Evolutionary conservation across 1,140 invertebrate species (phyloP).

Genomic region (Odontomachus brunneus): DNA sequence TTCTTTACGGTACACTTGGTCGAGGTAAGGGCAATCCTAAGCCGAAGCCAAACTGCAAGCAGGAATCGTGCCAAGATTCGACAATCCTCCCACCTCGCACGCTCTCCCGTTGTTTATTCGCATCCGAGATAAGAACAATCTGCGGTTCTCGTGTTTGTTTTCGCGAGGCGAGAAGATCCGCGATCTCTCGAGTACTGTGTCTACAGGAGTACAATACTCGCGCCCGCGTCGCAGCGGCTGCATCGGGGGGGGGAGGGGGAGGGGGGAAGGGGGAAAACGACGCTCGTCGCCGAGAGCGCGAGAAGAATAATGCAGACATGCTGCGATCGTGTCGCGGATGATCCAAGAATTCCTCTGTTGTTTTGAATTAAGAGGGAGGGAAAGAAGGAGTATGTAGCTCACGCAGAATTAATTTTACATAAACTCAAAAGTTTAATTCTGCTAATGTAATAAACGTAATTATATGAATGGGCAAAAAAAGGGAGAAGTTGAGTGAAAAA

Average conservation of each 20-base stretch:
- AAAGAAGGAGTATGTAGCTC: background rate
- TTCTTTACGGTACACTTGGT: constrained; percentile 55
- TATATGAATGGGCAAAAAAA: background rate
- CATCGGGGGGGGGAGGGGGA: too few relatives aligned
- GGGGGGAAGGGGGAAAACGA: background rate
- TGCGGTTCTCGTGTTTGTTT: constrained; percentile 64
- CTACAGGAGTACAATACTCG: constrained; percentile 42
- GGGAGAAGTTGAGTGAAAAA: too few relatives aligned
- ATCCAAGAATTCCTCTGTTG: constrained; percentile 28
- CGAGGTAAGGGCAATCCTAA: constrained; percentile 54
- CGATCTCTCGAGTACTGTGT: constrained; percentile 28
- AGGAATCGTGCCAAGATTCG: constrained; percentile 77
- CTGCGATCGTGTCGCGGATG: constrained; percentile 25
- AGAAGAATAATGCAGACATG: background rate
- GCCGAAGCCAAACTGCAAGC: constrained; percentile 56
- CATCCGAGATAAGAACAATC: constrained; percentile 71
- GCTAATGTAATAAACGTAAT: too few relatives aligned
- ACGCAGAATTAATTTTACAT: constrained; percentile 8
- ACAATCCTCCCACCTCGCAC: constrained; percentile 58
- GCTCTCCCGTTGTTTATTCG: constrained; percentile 70
- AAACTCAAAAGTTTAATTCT: constrained; percentile 20
- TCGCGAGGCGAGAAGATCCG: constrained; percentile 58
- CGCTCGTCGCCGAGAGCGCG: background rate
- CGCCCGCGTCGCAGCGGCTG: constrained; percentile 4
- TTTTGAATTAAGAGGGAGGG: background rate